Evolutionary conservation across 1,140 invertebrate species (phyloP).

Genomic region (Drosophila santomea): DNA sequence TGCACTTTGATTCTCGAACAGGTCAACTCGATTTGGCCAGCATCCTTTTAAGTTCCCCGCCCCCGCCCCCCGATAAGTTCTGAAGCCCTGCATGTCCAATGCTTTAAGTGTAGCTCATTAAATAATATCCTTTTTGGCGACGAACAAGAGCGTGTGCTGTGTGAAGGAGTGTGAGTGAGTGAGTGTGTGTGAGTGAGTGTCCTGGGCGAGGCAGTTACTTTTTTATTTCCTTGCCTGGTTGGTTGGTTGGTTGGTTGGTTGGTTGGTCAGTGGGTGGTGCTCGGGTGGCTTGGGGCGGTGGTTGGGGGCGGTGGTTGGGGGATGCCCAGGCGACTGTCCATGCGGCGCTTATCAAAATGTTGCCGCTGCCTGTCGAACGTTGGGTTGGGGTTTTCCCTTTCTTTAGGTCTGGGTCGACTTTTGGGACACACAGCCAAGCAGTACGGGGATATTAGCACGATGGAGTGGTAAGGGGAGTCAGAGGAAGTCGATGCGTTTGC

Average conservation of each 20-base stretch:
- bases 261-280: background rate
- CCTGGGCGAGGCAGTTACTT: constrained; percentile 40
- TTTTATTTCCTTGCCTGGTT: constrained; percentile 33
- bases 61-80: background rate
- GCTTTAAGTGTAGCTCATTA: constrained; percentile 81
- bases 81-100: constrained; percentile 45
- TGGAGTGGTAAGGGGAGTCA: background rate
- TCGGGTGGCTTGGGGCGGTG: background rate
- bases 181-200: constrained; percentile 26
- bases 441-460: background rate
- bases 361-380: constrained; percentile 70
- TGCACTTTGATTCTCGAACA: constrained; percentile 21
- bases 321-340: constrained; percentile 34
- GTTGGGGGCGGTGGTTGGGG: background rate
- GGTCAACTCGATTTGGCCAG: constrained; percentile 74
- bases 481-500: constrained; percentile 71
- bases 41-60: constrained; percentile 3
- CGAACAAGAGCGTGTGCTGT: constrained; percentile 24
- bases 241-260: background rate
- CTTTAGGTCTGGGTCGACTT: constrained; percentile 32
- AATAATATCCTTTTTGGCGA: constrained; percentile 80
- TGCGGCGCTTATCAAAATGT: constrained; percentile 76
- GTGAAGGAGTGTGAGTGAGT: constrained; percentile 19
- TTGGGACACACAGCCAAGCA: constrained; percentile 52
- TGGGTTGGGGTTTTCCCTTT: constrained; percentile 20